Evolutionary conservation across 2,888 invertebrate species (phyloP), one percentile per base, ranked within the genome.

Genomic region (Gnatocerus cornutus): DNA sequence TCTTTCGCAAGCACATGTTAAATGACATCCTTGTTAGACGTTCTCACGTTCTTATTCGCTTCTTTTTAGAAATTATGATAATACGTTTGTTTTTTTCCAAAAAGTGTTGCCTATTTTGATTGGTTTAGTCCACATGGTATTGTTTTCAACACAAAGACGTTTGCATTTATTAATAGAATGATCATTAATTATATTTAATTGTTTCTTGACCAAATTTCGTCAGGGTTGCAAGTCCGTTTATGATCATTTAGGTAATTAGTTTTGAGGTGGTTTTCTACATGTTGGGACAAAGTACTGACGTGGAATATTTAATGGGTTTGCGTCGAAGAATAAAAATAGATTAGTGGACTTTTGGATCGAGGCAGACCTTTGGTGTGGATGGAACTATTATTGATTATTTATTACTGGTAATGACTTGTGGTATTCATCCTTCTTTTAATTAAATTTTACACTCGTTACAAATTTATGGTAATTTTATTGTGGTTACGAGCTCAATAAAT

Each of bases 11-110:
- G n/a, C 55, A 8, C 59, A 45, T 45, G 30, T 59, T 50, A 58
- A 58, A 59, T 12, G 46, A 59, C 59, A 59, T 59, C 59, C 59
- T 59, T 59, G 59, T 59, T 45, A 33, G 29, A 45, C 27, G 10
- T 29, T 59, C 59, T 59, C 59, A 59, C 59, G 59, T 59, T 45
- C 59, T 30, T 43, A 59, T 59, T 59, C 16, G 16, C 56, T 21
- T 41, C 21, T 56, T 56, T 43, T 56, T 21, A 37, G 12, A 29
- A 52, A 30, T 29, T 33, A 29, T 55, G 12, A 56, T 56, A 39
- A 55, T 39, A 39, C 7, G 29, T 50, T 41, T 12, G 29, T 29
- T 41, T 1, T 41, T 41, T 41, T 41, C 12, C 21, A 21, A 41
- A 41, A 41, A 41, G 12, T 33, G 16, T 9, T 16, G 21, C 9